Base-by-base conservation (phyloP, 1,140 invertebrate species). In the Trichonephila clavipes region DNA sequence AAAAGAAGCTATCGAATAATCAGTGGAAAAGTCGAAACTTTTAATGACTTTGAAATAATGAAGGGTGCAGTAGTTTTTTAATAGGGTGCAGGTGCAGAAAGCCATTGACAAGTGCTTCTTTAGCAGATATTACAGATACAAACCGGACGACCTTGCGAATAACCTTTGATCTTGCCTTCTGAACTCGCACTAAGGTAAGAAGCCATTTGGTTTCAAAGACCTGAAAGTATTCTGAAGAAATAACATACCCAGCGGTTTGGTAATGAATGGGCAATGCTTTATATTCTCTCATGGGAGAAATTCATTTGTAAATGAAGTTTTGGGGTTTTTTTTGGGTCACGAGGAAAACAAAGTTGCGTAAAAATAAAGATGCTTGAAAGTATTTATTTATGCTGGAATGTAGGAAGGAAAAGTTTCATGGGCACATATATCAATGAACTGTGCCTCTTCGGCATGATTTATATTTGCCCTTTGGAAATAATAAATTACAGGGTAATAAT, bases 141-240 rank as follows among this genome's bases (percentile, higher is more conserved):
- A 34, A 77, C 72, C 72, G 82, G 82, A 58, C 82, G 59, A 83
- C 82, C 82, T 83, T 83, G 82, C 82, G 18, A 83, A 19, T 8
- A 44, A 83, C 82, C 82, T 83, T 59, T 83, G 82, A 59, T 24
- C 82, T 16, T 18, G 72, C 28, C 72, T 40, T 77, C 18, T 34
- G 72, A 77, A 40, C 72, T 77, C 16, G 16, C 16, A 19, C 16
- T 34, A 8, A 34, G 28, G 28, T 40, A 34, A 77, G 34, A 77
- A 34, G 51, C 34, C 72, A 24, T 69, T 69, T 40, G 72, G 34
- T 77, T 77, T 77, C 66, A 69, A 69, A 69, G 66, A 69, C 66
- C 66, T 28, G 51, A 51, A 51, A 51, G 10, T 51, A 51, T 5
- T 51, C 10, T 0, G 2, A 44, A 28, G 44, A 83, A 40, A 83